Percentiles rank a stretch among this genome's conserved stretches.
Conservation (phyloP, 2,113 vertebrate genomes). For the Daboia siamensis region DNA sequence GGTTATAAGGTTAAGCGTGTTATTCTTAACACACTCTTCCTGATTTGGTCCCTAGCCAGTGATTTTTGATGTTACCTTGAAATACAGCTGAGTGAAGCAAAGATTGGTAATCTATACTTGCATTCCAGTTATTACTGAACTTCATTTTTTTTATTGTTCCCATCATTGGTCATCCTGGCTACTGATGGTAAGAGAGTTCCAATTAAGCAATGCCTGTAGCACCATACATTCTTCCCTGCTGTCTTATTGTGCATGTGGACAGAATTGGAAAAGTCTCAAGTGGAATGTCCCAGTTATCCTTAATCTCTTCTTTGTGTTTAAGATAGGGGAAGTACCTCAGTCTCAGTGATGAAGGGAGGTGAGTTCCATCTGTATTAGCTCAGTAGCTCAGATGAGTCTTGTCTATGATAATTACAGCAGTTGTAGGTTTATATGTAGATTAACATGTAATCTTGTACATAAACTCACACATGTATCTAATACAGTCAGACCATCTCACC, state of each 20-base stretch:
- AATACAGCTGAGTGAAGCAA: not conserved
- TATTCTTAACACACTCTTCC: not conserved
- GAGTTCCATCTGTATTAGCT: not conserved
- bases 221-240: not conserved
- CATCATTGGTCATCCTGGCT: not conserved
- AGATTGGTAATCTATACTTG: not conserved
- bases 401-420: not conserved
- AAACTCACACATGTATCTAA: conserved; percentile 6
- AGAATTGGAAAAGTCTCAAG: not conserved
- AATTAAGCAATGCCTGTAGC: not conserved
- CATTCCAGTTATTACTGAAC: not conserved
- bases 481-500: not conserved
- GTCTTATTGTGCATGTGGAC: not conserved
- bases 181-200: not conserved
- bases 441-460: not conserved
- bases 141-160: not conserved
- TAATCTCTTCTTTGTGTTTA: not conserved
- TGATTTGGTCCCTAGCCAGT: not conserved
- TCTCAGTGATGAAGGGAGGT: not conserved
- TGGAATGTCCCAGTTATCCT: not conserved
- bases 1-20: not conserved
- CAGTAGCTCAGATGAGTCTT: not conserved
- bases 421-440: not conserved
- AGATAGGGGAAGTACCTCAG: not conserved
- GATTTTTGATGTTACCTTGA: not conserved